Evolutionary conservation across 1,140 invertebrate genomes (phyloP), one percentile per base, ranked within the genome.

Genomic region (Bombus vancouverensis): DNA sequence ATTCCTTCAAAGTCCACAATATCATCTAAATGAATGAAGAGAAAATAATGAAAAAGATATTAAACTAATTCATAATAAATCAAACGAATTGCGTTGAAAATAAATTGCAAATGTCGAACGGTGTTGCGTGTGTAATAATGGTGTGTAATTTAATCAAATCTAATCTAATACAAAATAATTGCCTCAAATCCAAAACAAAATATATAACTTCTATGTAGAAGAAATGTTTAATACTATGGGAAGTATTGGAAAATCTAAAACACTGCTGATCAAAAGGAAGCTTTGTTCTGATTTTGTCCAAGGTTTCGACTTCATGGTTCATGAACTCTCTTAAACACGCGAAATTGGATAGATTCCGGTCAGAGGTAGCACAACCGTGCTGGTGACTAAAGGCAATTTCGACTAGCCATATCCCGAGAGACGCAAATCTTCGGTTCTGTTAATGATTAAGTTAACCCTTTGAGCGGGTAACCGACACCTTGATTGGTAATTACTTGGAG

Each of bases 401-500:
- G 76, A 86, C 72, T 59, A n/a, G 32, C 59, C 39, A 39, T 6
- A 47, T 44, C 88, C 80, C 77, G 6, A 10, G 88, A 57, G 84
- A 89, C 15, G 32, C 39, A 74, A 76, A 91, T 91, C 87, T 88
- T 88, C 66, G 77, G 72, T 71, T 78, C 65, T 37, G 68, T 71
- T 78, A 84, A 89, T 81, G 65, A 86, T 90, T 83, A 83, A 90
- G 76, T 90, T 83, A 88, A 84, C 85, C 91, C 91, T 92, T 92
- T 92, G 89, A 92, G 74, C 86, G 79, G 77, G 77, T 78, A 82
- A 81, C 66, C 91, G 82, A 84, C 75, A 80, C 71, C 39, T 84
- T 90, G 90, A 92, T 92, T 91, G 87, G 83, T 87, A 92, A 92
- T 91, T 91, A 90, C 86, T 88, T 57, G 32, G 42, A 87, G 71